Conservation (phyloP, 2,797 vertebrate species). For the Adelosebastes latens region DNA sequence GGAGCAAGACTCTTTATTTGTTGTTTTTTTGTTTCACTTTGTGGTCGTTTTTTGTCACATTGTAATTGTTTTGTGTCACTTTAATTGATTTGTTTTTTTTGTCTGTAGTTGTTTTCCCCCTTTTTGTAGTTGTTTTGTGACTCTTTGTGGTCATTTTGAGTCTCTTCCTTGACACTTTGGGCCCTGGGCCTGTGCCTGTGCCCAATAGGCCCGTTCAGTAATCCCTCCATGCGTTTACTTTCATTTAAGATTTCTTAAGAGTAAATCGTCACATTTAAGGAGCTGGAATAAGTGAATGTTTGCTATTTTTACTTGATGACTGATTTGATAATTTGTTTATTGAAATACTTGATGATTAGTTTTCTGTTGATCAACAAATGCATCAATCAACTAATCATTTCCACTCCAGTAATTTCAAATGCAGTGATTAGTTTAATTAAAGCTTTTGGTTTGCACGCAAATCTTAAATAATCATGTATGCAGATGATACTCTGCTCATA, state of each 20-base stretch:
- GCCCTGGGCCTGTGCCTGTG: not conserved
- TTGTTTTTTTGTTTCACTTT: no score
- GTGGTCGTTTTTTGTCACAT: no score
- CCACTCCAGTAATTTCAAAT: not conserved
- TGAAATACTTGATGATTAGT: not conserved
- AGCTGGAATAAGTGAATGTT: not conserved
- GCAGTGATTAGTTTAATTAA: not conserved
- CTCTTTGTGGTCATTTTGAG: no score
- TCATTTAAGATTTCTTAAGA: not conserved
- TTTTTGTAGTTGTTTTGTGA: no score
- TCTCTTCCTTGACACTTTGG: not conserved
- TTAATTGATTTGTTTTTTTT: no score
- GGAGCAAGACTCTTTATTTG: no score
- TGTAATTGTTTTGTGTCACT: no score
- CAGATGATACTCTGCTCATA: not conserved
- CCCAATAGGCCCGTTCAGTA: not conserved
- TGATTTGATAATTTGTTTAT: not conserved
- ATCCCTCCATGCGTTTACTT: not conserved
- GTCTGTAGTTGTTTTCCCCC: no score
- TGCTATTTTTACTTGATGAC: not conserved
- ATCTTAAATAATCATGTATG: not conserved
- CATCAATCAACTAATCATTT: not conserved
- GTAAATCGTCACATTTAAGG: not conserved
- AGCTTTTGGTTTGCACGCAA: not conserved
- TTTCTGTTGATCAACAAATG: slow-evolving; percentile 4